A percentile compares a stretch with the other conserved stretches of the same genome.
Evolutionary conservation across 2,113 vertebrate genomes (phyloP).

Genomic region (Axis porcinus): DNA sequence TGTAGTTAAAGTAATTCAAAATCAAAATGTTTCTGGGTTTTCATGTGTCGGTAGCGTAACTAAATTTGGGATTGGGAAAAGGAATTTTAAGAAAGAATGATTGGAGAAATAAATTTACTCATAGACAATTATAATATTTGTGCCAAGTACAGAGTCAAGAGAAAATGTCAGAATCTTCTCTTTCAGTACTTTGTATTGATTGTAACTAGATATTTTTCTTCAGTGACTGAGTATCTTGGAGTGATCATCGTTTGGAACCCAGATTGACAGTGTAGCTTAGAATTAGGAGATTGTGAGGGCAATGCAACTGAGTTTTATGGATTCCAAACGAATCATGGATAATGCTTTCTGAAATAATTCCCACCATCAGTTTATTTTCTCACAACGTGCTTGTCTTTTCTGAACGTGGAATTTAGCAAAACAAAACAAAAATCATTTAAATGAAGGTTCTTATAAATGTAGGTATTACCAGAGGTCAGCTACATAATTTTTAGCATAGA

Average conservation of each 20-base stretch:
- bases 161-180: neutral
- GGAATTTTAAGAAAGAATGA: neutral
- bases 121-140: neutral
- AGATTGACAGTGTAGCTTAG: neutral
- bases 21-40: constrained; percentile 4
- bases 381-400: neutral
- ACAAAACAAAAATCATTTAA: neutral
- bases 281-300: neutral
- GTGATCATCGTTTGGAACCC: neutral
- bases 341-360: constrained; percentile 1
- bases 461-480: neutral
- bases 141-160: neutral
- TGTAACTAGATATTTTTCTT: neutral
- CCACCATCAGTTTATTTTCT: neutral
- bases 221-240: neutral
- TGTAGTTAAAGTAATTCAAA: constrained; percentile 12
- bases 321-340: neutral
- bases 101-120: neutral
- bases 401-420: neutral
- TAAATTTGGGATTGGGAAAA: constrained; percentile 28
- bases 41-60: neutral
- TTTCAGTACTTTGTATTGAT: neutral
- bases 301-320: neutral
- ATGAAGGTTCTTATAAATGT: neutral
- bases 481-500: neutral